Evolutionary conservation across 2,113 vertebrate genomes (phyloP), one percentile per base, ranked within the genome.

Genomic region (Dascyllus trimaculatus): DNA sequence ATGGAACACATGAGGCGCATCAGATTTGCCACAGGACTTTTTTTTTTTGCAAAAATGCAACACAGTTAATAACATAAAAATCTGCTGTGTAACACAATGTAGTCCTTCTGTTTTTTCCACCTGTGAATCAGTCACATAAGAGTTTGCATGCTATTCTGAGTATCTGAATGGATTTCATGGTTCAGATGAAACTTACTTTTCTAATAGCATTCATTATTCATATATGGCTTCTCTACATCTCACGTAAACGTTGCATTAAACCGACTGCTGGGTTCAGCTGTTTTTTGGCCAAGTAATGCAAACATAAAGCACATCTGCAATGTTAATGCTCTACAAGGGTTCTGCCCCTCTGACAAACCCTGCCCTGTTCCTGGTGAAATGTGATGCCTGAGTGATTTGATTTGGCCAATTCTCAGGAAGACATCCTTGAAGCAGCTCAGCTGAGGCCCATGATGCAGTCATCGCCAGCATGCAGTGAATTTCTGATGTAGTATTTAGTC

Each of bases 321-420:
- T 57, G 60, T 67, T 83, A 69, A 77, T 86, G 77, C 59, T 46
- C 48, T 46, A 70, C 49, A 70, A 71, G 60, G 51, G 43, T 63
- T 63, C 70, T 69, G 78, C 59, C 67, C 73, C 70, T 26, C 62
- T 73, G 49, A 81, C 81, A 89, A 79, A 63, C 75, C 63, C 65
- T 38, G 40, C 71, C 73, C 79, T 89, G 77, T 82, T 84, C 75
- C 66, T 71, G 52, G 66, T 92, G 88, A 87, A 92, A 88, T 74
- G 49, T 73, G 77, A 89, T 81, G 64, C 82, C 81, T 73, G 56
- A 75, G 72, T 85, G 61, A 90, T 90, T 91, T 85, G 80, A 87
- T 92, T 89, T 87, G 81, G 77, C 78, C 60, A 65, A 43, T 74
- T 81, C 75, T 75, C 74, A 84, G 72, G 52, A 69, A 82, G 75